Base-by-base conservation (phyloP, 2,888 invertebrate genomes). In the Rotaria magnacalcarata region DNA sequence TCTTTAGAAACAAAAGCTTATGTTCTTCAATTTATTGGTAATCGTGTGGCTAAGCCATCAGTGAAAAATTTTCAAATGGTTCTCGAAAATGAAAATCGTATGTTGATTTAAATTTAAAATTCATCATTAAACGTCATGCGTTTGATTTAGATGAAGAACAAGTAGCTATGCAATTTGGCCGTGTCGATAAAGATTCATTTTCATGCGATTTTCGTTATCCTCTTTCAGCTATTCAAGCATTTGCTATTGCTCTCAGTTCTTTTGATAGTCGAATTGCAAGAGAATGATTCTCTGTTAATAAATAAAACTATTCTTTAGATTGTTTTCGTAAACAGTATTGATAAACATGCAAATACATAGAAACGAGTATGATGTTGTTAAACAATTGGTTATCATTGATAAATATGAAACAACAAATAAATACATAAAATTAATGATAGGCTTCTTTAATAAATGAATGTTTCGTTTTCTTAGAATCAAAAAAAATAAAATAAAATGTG, bases 161-260 rank as follows among this genome's bases (percentile, higher is more conserved):
- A 43, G 11, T 75, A 34, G 43, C 8, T 27, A 75, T 75, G 75
- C 75, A 75, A 43, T 75, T 75, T 14, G 75, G 75, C 24, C 75
- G 75, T 24, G 75, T 75, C 24, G 41, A 41, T 43, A 43, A 75
- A 8, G 75, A 75, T 90, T 94, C 96, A 7, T 99, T 99, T 91
- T 98, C 99, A 19, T 97, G 99, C 97, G 99, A 99, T 92, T 99
- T 94, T 91, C 94, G 96, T 90, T 99, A 98, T 92, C 98, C 99
- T 0, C 92, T 99, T 91, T 98, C 97, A 91, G 97, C 98, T 58
- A 92, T 99, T 88, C 99, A 99, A 91, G 99, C 99, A 4, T 99
- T 99, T 90, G 90, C 90, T 16, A 96, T 99, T 87, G 98, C 99
- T 34, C 93, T 99, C 86, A 97, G 96, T 91, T 97, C 97, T 91